Conservation (phyloP, 2,888 invertebrate genomes). For the Ectemnius lituratus region DNA sequence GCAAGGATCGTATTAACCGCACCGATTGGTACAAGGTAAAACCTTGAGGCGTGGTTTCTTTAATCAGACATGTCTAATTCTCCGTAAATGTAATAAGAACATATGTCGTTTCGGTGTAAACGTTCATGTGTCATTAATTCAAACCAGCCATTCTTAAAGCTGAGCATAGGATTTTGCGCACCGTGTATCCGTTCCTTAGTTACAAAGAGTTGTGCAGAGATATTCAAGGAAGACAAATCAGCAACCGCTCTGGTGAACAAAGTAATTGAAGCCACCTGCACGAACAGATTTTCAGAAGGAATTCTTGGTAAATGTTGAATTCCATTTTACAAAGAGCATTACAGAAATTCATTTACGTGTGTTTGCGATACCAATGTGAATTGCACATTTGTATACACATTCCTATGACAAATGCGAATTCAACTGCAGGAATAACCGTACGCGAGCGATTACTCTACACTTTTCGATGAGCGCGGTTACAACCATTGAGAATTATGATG, state of each 20-base stretch:
- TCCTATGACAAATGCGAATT: neutral
- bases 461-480: constrained; percentile 14
- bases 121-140: too few relatives aligned
- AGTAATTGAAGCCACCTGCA: constrained; percentile 23
- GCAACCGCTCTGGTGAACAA: neutral
- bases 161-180: too few relatives aligned
- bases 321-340: neutral
- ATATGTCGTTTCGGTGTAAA: constrained; percentile 41
- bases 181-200: too few relatives aligned
- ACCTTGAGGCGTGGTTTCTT: constrained; percentile 52
- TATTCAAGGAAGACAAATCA: neutral
- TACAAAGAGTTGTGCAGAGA: neutral
- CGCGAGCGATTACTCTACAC: neutral
- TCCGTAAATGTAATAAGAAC: constrained; percentile 52
- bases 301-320: neutral
- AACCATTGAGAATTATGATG: constrained; percentile 8
- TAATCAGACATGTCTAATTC: constrained; percentile 54
- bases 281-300: neutral
- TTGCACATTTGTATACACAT: neutral
- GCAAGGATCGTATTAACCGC: constrained; percentile 36
- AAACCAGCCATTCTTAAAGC: neutral
- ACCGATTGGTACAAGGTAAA: constrained; percentile 12
- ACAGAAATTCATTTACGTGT: neutral
- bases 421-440: neutral
- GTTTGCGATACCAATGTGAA: neutral